phyloP scores from a whole-genome alignment of 2,797 vertebrate genomes.

The Xiphophorus birchmanni region DNA sequence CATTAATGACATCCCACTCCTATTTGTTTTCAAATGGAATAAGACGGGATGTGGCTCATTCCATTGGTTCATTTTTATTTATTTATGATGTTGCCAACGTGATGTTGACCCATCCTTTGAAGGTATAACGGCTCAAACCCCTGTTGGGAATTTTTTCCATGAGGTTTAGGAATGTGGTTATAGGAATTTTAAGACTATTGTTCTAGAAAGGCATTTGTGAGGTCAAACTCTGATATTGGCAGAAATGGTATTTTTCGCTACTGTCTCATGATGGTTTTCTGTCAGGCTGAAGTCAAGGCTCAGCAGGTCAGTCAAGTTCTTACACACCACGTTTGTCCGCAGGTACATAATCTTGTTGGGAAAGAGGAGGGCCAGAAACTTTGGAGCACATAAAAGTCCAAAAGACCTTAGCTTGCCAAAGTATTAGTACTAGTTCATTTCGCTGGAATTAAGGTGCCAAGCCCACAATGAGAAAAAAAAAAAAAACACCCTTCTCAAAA shows the following conservation, averaged over 20 bases:
- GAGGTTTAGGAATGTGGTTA: neutral
- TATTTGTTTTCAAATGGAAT: neutral
- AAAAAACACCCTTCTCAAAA: neutral
- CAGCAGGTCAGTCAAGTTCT: neutral
- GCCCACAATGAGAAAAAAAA: neutral
- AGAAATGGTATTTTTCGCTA: neutral
- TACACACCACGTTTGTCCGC: neutral
- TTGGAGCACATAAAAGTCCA: neutral
- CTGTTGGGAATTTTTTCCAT: neutral
- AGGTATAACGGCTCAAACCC: neutral
- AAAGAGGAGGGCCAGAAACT: neutral
- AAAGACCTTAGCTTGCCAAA: neutral
- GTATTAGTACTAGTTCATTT: neutral
- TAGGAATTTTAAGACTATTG: neutral
- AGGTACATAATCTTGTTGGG: neutral
- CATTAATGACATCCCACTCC: neutral
- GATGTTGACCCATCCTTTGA: neutral
- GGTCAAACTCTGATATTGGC: neutral
- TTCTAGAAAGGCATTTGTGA: neutral
- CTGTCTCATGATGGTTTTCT: neutral
- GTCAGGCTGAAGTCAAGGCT: neutral
- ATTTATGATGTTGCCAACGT: neutral
- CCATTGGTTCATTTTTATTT: neutral
- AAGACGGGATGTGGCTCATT: neutral
- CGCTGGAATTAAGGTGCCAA: neutral